Percentiles rank a stretch among this genome's conserved stretches.
These are phyloP conservation scores for Siniperca chuatsi DNA, from an alignment of 2,113 vertebrate species.

Conservation along the genomic window DNA sequence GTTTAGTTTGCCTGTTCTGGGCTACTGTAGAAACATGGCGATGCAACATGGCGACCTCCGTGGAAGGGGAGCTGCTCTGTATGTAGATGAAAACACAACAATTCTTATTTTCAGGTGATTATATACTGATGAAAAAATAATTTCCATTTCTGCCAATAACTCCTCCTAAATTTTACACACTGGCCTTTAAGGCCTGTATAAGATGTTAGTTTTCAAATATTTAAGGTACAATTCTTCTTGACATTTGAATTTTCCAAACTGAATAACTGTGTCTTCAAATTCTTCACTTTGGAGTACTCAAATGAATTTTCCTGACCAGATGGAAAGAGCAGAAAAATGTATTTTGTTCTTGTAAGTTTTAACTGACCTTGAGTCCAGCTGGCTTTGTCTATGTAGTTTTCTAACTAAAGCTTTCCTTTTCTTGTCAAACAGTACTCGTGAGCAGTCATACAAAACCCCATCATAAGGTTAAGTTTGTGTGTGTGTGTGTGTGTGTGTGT, in stretches of 20 bases:
- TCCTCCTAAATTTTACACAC: too few species aligned
- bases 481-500: neutral
- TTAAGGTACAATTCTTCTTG: neutral
- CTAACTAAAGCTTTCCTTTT: neutral
- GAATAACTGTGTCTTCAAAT: slow-evolving; percentile 8
- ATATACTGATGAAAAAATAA: too few species aligned
- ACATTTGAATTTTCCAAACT: slow-evolving; percentile 31
- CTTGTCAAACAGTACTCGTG: neutral
- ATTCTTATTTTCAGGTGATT: too few species aligned
- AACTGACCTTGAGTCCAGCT: slow-evolving; percentile 1
- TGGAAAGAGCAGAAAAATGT: neutral
- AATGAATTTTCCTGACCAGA: neutral
- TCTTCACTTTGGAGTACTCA: slow-evolving; percentile 1
- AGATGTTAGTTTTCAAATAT: slow-evolving; percentile 12
- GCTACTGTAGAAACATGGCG: too few species aligned
- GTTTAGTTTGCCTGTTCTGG: too few species aligned
- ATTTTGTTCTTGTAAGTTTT: neutral
- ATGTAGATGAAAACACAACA: too few species aligned
- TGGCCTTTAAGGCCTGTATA: neutral
- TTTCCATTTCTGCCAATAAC: too few species aligned
- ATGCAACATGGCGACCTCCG: too few species aligned
- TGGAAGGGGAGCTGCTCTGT: too few species aligned
- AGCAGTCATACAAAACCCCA: neutral
- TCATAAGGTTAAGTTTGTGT: neutral
- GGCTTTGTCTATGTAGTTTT: neutral